These are phyloP conservation scores for Halocaridina rubra DNA, from an alignment of 2,888 invertebrate species.

Conservation along the genomic window DNA sequence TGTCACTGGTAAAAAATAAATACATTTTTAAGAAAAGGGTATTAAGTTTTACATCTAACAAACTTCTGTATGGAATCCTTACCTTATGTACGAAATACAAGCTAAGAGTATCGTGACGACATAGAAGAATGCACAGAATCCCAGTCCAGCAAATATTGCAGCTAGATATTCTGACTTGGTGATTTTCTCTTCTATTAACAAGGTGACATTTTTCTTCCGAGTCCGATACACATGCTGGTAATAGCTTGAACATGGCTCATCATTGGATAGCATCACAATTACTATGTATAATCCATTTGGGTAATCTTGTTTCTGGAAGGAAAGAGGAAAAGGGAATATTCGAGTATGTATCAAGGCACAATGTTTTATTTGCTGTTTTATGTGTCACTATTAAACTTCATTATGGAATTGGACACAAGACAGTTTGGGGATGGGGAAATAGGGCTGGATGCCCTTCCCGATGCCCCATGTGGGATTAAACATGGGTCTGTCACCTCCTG, in stretches of 20 bases:
- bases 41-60: no score
- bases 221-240: conserved; percentile 43
- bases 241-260: conserved; percentile 48
- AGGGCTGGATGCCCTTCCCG: no score
- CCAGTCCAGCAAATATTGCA: conserved; percentile 61
- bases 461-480: no score
- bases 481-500: no score
- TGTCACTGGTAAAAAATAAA: no score
- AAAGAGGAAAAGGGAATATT: neutral
- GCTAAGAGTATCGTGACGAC: conserved; percentile 52
- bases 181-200: conserved; percentile 46
- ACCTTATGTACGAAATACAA: conserved; percentile 52
- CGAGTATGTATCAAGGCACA: no score
- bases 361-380: no score
- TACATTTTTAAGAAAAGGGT: no score
- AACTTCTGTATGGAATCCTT: neutral
- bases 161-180: conserved; percentile 53
- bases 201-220: conserved; percentile 42
- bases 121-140: conserved; percentile 62
- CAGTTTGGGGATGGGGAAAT: no score
- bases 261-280: conserved; percentile 47
- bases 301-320: conserved; percentile 43
- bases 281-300: conserved; percentile 54
- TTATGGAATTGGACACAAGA: no score
- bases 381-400: no score